Percentiles rank a stretch among this genome's conserved stretches.
Conservation (phyloP, 2,797 vertebrate species). For the Avahi laniger region DNA sequence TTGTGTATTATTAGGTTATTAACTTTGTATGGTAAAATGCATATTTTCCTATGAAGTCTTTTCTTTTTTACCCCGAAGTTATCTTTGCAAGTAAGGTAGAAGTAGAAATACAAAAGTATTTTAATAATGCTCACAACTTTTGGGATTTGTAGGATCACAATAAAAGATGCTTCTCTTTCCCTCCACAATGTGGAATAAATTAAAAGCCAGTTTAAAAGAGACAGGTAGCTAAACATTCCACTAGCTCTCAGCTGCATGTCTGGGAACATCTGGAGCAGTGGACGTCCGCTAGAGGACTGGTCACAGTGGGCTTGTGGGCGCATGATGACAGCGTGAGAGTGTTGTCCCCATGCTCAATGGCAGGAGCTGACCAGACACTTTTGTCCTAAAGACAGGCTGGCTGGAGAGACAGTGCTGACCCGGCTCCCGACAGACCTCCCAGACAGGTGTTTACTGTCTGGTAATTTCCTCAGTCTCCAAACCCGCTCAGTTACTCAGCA, state of each 20-base stretch:
- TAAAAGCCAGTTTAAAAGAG: neutral
- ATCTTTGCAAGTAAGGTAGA: neutral
- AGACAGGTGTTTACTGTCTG: neutral
- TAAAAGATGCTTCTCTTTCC: neutral
- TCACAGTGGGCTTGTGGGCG: accelerated
- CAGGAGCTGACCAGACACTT: accelerated
- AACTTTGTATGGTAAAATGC: neutral
- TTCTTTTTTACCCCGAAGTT: neutral
- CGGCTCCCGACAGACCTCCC: accelerated
- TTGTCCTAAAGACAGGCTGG: neutral
- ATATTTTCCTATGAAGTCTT: neutral
- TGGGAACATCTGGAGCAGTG: neutral
- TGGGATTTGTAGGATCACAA: neutral
- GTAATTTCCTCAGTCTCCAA: neutral
- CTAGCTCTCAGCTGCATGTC: accelerated
- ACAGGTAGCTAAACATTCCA: neutral
- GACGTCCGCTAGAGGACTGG: accelerated
- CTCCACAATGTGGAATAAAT: neutral
- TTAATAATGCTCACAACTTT: neutral
- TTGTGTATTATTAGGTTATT: neutral
- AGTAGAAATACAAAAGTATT: neutral
- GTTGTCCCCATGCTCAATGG: neutral
- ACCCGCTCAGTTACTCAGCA: accelerated
- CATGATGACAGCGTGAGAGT: accelerated
- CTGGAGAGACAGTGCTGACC: neutral